Percentiles rank a stretch among this genome's conserved stretches.
These are phyloP conservation scores for Sebastes taczanowskii DNA, from an alignment of 2,797 vertebrate species.

Conservation along the genomic window DNA sequence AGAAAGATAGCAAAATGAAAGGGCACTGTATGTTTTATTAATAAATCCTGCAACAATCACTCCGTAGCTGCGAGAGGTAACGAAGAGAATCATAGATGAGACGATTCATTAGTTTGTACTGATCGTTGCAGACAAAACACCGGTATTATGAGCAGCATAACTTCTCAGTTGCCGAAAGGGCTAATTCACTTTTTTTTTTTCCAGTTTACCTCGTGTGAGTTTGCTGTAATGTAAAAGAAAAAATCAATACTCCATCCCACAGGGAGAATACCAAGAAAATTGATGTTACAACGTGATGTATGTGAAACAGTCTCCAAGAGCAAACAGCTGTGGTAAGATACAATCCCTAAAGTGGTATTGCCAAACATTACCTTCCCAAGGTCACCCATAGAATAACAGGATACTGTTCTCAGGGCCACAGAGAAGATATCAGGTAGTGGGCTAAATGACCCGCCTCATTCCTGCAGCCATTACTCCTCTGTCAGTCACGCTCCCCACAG, in stretches of 20 bases:
- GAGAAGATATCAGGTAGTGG: conserved; percentile 13
- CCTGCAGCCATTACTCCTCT: conserved; percentile 1
- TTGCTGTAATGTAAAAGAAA: conserved; percentile 33
- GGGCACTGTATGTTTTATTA: conserved; percentile 53
- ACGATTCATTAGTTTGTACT: conserved; percentile 24
- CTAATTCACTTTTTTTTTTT: conserved; percentile 8
- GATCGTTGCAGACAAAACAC: conserved; percentile 23
- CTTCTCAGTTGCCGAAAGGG: conserved; percentile 11
- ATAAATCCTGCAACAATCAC: conserved; percentile 49
- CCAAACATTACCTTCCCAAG: conserved; percentile 26
- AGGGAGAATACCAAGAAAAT: conserved; percentile 41
- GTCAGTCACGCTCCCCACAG: conserved; percentile 5
- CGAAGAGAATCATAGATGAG: conserved; percentile 41
- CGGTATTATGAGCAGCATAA: conserved; percentile 26
- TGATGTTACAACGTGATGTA: conserved; percentile 20
- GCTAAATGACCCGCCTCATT: not conserved
- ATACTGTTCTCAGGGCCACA: conserved; percentile 7
- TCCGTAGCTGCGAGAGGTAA: conserved; percentile 11
- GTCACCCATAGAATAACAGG: conserved; percentile 39
- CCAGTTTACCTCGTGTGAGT: not conserved
- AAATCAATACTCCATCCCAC: conserved; percentile 57
- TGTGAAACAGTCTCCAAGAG: conserved; percentile 24
- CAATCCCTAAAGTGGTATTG: conserved; percentile 5
- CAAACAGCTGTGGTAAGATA: conserved; percentile 23
- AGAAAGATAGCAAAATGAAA: conserved; percentile 34